Conservation (phyloP, 2,113 vertebrate genomes). For the Daubentonia madagascariensis region DNA sequence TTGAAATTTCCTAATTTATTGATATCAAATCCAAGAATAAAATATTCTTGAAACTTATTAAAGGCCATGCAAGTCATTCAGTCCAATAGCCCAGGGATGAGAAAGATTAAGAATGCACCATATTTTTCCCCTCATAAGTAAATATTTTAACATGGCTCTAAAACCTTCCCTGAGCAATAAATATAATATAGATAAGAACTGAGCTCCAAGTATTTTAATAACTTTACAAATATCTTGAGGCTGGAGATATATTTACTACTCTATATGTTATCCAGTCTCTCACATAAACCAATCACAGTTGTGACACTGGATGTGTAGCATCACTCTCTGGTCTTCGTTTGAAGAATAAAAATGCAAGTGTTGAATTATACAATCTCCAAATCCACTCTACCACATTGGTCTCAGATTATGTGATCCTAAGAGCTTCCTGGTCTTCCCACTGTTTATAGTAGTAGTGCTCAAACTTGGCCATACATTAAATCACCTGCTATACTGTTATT, state of each 20-base stretch:
- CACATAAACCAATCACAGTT: not conserved
- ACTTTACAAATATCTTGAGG: not conserved
- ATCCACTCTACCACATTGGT: not conserved
- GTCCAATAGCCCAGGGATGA: not conserved
- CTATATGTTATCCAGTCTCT: not conserved
- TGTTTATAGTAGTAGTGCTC: not conserved
- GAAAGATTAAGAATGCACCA: not conserved
- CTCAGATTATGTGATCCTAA: not conserved
- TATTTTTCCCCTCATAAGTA: not conserved
- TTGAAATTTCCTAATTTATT: not conserved
- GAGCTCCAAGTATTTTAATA: not conserved
- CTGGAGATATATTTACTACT: not conserved
- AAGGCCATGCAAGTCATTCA: not conserved
- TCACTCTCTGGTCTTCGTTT: not conserved
- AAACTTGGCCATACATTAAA: not conserved
- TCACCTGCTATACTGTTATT: not conserved
- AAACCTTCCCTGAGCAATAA: not conserved
- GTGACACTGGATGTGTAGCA: not conserved
- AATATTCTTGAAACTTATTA: not conserved
- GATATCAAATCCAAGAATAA: not conserved
- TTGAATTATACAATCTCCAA: not conserved
- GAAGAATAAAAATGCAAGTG: not conserved
- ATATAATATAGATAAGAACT: not conserved
- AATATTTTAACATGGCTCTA: not conserved
- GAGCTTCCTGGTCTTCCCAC: rapidly evolving